Percentiles rank a stretch among this genome's conserved stretches.
Conservation (phyloP, 2,888 invertebrate genomes). For the Lypha dubia region DNA sequence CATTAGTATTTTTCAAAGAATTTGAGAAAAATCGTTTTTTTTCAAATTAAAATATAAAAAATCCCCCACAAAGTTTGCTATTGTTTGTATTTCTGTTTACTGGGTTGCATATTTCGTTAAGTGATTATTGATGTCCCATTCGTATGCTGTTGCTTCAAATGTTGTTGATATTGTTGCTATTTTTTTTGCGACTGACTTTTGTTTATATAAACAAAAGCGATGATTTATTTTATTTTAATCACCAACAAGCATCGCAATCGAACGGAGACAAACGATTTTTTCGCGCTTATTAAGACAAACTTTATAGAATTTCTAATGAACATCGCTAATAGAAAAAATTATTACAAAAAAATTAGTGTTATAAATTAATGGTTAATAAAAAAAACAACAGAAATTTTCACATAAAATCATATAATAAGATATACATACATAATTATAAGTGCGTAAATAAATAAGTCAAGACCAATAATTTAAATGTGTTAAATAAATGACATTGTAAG, state of each 20-base stretch:
- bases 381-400: not conserved
- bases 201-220: conserved; percentile 70
- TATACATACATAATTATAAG: too few species aligned
- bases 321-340: not conserved
- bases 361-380: conserved; percentile 17
- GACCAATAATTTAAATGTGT: conserved; percentile 16
- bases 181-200: conserved; percentile 41
- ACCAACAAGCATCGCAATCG: conserved; percentile 54
- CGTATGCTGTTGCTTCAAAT: conserved; percentile 30
- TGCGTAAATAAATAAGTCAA: not conserved
- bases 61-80: not conserved
- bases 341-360: conserved; percentile 19
- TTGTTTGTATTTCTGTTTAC: not conserved
- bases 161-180: conserved; percentile 53
- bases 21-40: too few species aligned
- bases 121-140: conserved; percentile 44
- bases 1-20: too few species aligned
- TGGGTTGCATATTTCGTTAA: conserved; percentile 37
- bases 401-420: not conserved
- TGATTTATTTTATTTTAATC: conserved; percentile 67
- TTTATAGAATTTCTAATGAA: conserved; percentile 1
- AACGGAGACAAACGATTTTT: conserved; percentile 49
- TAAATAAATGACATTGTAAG: conserved; percentile 36
- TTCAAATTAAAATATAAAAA: not conserved
- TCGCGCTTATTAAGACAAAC: conserved; percentile 10